These are phyloP conservation scores for Synodontis membranacea DNA, from an alignment of 2,113 vertebrate genomes.

Conservation along the genomic window DNA sequence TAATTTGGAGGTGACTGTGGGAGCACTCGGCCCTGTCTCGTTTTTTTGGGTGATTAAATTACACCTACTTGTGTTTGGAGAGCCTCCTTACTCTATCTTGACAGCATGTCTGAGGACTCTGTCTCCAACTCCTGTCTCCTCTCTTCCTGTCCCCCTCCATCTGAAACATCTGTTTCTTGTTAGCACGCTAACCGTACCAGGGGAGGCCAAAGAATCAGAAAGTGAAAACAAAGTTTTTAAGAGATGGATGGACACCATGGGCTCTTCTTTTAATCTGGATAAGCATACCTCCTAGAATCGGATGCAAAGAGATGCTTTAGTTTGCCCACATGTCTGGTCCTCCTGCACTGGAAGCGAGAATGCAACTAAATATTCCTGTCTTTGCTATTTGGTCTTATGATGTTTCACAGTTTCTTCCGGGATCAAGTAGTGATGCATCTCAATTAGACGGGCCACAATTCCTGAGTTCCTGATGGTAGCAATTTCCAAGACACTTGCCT, in stretches of 20 bases:
- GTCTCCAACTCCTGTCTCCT: conserved; percentile 47
- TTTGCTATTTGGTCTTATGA: conserved; percentile 3
- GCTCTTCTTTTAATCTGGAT: conserved; percentile 46
- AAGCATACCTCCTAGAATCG: conserved; percentile 49
- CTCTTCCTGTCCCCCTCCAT: conserved; percentile 50
- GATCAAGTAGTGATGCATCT: not conserved
- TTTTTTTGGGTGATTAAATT: conserved; percentile 44
- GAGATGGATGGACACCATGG: conserved; percentile 29
- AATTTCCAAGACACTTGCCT: not conserved
- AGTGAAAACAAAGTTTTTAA: conserved; percentile 52
- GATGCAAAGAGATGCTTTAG: conserved; percentile 39
- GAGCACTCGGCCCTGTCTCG: conserved; percentile 19
- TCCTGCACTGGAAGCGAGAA: not conserved
- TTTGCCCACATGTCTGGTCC: not conserved
- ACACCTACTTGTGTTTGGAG: conserved; percentile 42
- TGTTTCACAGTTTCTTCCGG: not conserved
- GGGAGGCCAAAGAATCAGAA: conserved; percentile 35
- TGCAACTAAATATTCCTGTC: not conserved
- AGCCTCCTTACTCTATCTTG: conserved; percentile 45
- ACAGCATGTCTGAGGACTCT: conserved; percentile 46
- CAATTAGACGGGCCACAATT: not conserved
- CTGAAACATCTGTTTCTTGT: conserved; percentile 63
- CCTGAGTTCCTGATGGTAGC: not conserved
- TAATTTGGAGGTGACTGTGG: conserved; percentile 4
- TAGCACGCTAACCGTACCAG: conserved; percentile 46